Percentiles rank a stretch among this genome's conserved stretches.
phyloP scores from a whole-genome alignment of 2,888 invertebrate genomes.

The Lordiphosa andalusiaca region DNA sequence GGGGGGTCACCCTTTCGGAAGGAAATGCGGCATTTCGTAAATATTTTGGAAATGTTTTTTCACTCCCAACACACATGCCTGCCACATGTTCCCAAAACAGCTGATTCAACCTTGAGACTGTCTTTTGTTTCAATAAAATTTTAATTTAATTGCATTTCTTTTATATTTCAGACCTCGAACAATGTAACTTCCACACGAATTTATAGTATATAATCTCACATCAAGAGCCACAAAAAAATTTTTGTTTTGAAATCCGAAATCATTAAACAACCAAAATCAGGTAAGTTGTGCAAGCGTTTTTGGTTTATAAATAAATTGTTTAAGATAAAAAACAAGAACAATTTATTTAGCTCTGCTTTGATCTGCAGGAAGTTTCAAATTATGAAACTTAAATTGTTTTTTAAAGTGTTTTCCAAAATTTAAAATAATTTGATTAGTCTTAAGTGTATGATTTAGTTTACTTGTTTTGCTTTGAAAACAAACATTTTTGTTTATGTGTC shows the following conservation, averaged over 20 bases:
- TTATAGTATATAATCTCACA: slow-evolving; percentile 1
- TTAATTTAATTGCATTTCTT: slow-evolving; percentile 17
- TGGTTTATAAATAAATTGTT: not conserved
- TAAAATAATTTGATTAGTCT: too few species aligned
- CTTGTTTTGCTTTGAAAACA: too few species aligned
- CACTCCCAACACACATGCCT: slow-evolving; percentile 14
- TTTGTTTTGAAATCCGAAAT: not conserved
- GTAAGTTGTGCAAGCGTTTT: slow-evolving; percentile 31
- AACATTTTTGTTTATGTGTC: slow-evolving; percentile 31
- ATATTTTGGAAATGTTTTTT: too few species aligned
- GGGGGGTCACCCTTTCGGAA: too few species aligned
- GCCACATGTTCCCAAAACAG: slow-evolving; percentile 27
- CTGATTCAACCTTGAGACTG: slow-evolving; percentile 26
- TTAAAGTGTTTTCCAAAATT: not conserved
- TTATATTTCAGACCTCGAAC: slow-evolving; percentile 32
- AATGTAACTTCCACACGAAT: slow-evolving; percentile 42
- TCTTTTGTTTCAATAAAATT: not conserved
- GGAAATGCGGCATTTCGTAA: not conserved
- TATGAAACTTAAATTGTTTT: not conserved
- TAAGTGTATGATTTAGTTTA: too few species aligned
- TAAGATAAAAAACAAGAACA: not conserved
- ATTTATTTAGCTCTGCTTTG: slow-evolving; percentile 29
- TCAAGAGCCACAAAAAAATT: slow-evolving; percentile 14
- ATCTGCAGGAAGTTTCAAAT: slow-evolving; percentile 8
- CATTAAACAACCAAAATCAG: slow-evolving; percentile 32